Evolutionary conservation across 1,140 invertebrate species (phyloP).

Genomic region (Lycorma delicatula): DNA sequence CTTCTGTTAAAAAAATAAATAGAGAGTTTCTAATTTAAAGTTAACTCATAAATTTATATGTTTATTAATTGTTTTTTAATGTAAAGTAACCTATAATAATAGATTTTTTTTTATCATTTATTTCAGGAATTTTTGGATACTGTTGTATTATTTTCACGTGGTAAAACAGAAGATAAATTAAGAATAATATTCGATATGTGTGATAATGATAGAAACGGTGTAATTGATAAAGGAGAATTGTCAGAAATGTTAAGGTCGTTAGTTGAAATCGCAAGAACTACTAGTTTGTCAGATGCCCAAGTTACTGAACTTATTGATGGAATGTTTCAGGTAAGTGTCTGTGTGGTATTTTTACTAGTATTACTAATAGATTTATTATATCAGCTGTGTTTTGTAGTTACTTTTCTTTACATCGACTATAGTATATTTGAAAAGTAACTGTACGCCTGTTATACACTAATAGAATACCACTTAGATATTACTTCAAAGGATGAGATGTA

Average conservation of each 20-base stretch:
- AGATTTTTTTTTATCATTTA: no score
- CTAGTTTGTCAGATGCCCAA: constrained; percentile 77
- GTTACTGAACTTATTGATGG: constrained; percentile 89
- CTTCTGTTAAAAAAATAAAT: no score
- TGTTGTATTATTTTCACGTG: constrained; percentile 81
- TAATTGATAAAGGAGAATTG: constrained; percentile 89
- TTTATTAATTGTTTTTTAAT: no score
- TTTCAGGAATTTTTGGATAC: constrained; percentile 89
- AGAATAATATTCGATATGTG: constrained; percentile 99
- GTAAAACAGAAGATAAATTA: constrained; percentile 92
- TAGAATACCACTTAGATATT: no score
- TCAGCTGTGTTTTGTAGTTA: not conserved
- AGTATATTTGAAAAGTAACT: no score
- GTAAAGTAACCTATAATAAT: no score
- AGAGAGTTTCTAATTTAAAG: no score
- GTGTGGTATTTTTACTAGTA: not conserved
- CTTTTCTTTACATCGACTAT: not conserved
- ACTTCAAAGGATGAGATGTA: no score
- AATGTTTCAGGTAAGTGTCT: constrained; percentile 68
- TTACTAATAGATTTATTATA: not conserved
- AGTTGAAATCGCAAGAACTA: constrained; percentile 90
- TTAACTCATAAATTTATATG: no score
- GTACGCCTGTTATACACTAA: no score
- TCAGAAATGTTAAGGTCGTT: constrained; percentile 90
- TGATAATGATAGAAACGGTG: constrained; percentile 90